Base-by-base conservation (phyloP, 2,888 invertebrate genomes). In the Sycophila texana region DNA sequence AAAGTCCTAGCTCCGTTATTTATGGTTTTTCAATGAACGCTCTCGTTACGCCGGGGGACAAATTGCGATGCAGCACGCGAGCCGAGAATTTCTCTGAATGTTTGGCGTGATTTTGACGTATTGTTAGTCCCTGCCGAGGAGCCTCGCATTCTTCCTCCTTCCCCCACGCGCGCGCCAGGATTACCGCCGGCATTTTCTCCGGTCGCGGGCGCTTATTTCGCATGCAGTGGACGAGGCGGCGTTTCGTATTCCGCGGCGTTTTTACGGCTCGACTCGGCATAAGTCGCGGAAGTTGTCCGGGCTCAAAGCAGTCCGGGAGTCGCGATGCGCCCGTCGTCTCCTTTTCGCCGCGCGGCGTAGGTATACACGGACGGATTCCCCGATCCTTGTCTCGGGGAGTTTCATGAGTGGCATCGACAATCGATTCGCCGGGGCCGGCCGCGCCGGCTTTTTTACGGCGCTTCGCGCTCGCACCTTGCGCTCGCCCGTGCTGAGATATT, bases 41-140 rank as follows among this genome's bases (percentile, higher is more conserved):
- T 73, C 80, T 73, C 73, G 68, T 74, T 81, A 74, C 67, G 47
- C 53, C 55, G 76, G 58, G 73, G 39, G 75, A 79, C 79, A 77
- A 79, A 81, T 81, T 81, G 77, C 74, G 74, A 81, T 79, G 61
- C 81, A 74, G 67, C 77, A 77, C 79, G 79, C 79, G 76, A 78
- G 39, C 66, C 61, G 70, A 58, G 73, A 73, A 79, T 79, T 71
- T 80, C 80, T 76, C 63, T 63, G 76, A 77, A 76, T 76, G 76
- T 81, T 81, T 71, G 81, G 81, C 81, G 81, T 79, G 77, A 81
- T 79, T 79, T 81, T 81, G 81, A 81, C 81, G 81, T 72, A 81
- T 79, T 74, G 77, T 79, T 79, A 76, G 81, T 77, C 77, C 61
- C 67, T 55, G 74, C 77, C 39, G 74, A 75, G 75, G 71, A 75